These are phyloP conservation scores for Phrynocephalus vlangalii DNA, from an alignment of 2,797 vertebrate species.

Conservation along the genomic window DNA sequence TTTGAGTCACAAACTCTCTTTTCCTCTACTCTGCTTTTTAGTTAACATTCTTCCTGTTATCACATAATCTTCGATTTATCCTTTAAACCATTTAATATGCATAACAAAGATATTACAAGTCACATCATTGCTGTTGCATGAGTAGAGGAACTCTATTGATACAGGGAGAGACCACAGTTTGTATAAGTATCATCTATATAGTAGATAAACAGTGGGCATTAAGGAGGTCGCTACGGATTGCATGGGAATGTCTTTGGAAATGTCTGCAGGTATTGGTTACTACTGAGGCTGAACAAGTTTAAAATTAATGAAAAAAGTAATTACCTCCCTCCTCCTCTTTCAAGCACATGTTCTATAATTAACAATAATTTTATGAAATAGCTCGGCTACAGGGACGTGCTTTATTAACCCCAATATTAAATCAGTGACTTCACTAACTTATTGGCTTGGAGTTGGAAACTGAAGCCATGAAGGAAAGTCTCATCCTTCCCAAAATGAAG, in stretches of 20 bases:
- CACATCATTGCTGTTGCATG: slow-evolving; percentile 22
- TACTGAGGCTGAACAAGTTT: slow-evolving; percentile 27
- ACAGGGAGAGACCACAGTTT: slow-evolving; percentile 12
- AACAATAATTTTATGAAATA: slow-evolving; percentile 50
- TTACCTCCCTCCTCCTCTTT: slow-evolving; percentile 28
- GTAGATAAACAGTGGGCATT: background rate
- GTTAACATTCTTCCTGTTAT: background rate
- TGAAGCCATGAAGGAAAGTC: slow-evolving; percentile 20
- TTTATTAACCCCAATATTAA: slow-evolving; percentile 33
- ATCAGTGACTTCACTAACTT: slow-evolving; percentile 20
- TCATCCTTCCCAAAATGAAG: background rate
- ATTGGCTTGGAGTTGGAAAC: slow-evolving; percentile 34
- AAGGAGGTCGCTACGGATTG: background rate
- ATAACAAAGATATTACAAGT: slow-evolving; percentile 16
- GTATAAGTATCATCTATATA: background rate
- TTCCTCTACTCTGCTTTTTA: background rate
- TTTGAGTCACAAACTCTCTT: too few species aligned
- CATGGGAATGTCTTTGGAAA: slow-evolving; percentile 5
- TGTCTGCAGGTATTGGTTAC: background rate
- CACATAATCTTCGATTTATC: background rate
- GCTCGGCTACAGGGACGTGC: background rate
- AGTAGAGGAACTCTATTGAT: background rate
- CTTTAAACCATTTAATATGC: background rate
- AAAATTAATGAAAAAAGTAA: slow-evolving; percentile 20
- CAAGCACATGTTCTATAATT: slow-evolving; percentile 43